These are phyloP conservation scores for silkworm (Bombyx mori) DNA, from an alignment of 1,140 invertebrate genomes.

Conservation along the genomic window DNA sequence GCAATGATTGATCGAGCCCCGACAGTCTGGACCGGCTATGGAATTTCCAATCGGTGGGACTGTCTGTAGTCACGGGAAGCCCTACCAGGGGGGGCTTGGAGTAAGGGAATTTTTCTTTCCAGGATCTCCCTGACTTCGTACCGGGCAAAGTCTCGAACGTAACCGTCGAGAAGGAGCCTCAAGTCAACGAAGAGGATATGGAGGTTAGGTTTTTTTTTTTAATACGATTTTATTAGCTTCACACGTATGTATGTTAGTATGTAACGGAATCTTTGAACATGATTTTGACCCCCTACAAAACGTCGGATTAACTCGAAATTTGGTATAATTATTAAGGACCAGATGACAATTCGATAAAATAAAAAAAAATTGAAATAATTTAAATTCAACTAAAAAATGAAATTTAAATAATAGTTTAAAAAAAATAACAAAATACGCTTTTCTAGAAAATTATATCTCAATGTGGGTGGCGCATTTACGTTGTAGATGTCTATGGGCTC, in stretches of 20 bases:
- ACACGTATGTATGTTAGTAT: no score
- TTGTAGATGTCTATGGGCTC: no score
- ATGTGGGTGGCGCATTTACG: no score
- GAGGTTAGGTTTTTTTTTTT: slow-evolving; percentile 21
- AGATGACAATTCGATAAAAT: not conserved
- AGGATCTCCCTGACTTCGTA: slow-evolving; percentile 41
- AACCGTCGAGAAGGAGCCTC: slow-evolving; percentile 3
- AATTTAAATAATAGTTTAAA: not conserved
- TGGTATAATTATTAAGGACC: no score
- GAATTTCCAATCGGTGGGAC: no score
- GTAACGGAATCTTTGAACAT: no score
- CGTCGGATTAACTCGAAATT: no score
- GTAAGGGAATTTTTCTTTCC: not conserved
- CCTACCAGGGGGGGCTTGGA: not conserved
- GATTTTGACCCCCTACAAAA: no score
- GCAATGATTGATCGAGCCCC: no score
- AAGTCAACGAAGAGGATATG: slow-evolving; percentile 39
- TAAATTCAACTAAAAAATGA: not conserved
- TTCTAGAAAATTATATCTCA: not conserved
- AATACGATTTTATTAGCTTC: not conserved
- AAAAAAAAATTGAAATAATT: not conserved
- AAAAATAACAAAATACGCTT: not conserved
- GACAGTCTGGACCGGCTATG: no score
- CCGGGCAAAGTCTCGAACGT: slow-evolving; percentile 26
- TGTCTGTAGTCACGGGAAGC: not conserved